Evolutionary conservation across 2,888 invertebrate genomes (phyloP), one percentile per base, ranked within the genome.

Genomic region (Pseudococcus jackbeardsleyi): DNA sequence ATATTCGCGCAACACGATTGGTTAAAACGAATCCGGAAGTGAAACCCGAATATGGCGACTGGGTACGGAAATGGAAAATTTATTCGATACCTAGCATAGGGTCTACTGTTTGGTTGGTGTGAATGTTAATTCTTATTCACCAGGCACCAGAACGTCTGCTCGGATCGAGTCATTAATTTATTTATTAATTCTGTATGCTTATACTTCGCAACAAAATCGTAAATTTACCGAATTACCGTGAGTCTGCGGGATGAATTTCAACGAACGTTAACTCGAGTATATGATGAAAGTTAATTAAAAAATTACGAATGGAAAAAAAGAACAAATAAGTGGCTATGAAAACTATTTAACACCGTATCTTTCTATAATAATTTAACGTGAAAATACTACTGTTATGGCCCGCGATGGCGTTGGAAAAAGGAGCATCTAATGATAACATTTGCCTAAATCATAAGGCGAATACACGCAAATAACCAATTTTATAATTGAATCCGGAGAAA

Each of bases 161-260:
- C 79, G 85, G 33, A n/a, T 54, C 85, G 59, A 85, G 33, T 85
- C 85, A 64, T 85, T 85, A 85, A 85, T 85, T 85, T 85, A 85
- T 85, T 85, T 54, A 85, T 85, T 85, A 50, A 50, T 50, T 85
- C 59, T 46, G 7, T 42, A 42, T 8, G 26, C 26, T 33, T 33
- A 42, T 8, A 42, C 7, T 85, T 85, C 84, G 33, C 79, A 46
- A 46, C 33, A 46, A 42, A 82, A 82, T 82, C 79, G 79, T 82
- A 82, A 82, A 82, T 46, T 42, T 46, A 82, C 79, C 19, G 15
- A 72, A 72, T 19, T 72, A 33, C 15, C 39, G 3, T 5, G 64
- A 64, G 64, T 22, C 9, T 9, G 72, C 33, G 17, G 26, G 39
- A 33, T 72, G 12, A 72, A 72, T 33, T 72, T 72, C 17, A 46